These are phyloP conservation scores for Rhinolophus sinicus DNA, from an alignment of 2,113 vertebrate species.

Conservation along the genomic window DNA sequence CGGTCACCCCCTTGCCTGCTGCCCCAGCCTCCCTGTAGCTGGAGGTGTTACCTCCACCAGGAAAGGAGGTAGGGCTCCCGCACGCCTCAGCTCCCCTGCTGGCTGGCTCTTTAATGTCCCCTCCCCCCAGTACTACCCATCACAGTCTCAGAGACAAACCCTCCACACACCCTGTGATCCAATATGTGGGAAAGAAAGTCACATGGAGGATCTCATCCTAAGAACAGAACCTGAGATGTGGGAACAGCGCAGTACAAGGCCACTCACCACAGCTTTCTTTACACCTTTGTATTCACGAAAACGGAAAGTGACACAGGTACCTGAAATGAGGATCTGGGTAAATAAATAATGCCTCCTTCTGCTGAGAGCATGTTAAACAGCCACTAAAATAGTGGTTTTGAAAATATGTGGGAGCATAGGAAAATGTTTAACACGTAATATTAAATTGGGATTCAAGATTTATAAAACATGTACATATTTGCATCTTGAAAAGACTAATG, in stretches of 20 bases:
- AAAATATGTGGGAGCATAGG: neutral
- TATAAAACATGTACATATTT: neutral
- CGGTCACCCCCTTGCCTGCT: rapidly evolving
- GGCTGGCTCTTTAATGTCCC: neutral
- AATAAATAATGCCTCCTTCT: neutral
- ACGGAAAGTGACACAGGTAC: neutral
- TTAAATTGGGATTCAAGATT: neutral
- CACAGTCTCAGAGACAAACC: neutral
- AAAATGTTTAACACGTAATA: neutral
- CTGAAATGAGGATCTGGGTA: neutral
- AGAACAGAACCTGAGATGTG: rapidly evolving
- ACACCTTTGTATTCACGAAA: rapidly evolving
- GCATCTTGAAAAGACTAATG: constrained; percentile 3
- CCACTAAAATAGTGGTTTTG: neutral
- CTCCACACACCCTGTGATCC: rapidly evolving
- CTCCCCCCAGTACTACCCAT: rapidly evolving
- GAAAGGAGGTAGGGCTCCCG: rapidly evolving
- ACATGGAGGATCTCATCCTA: rapidly evolving
- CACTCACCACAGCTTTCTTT: rapidly evolving
- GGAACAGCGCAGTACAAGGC: rapidly evolving
- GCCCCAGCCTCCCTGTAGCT: rapidly evolving
- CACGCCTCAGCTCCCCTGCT: neutral
- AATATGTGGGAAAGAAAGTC: neutral
- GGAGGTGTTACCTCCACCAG: rapidly evolving
- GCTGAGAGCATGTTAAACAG: neutral